A percentile compares a stretch with the other conserved stretches of the same genome.
Evolutionary conservation across 2,888 invertebrate species (phyloP).

Genomic region (Caenorhabditis sp.): DNA sequence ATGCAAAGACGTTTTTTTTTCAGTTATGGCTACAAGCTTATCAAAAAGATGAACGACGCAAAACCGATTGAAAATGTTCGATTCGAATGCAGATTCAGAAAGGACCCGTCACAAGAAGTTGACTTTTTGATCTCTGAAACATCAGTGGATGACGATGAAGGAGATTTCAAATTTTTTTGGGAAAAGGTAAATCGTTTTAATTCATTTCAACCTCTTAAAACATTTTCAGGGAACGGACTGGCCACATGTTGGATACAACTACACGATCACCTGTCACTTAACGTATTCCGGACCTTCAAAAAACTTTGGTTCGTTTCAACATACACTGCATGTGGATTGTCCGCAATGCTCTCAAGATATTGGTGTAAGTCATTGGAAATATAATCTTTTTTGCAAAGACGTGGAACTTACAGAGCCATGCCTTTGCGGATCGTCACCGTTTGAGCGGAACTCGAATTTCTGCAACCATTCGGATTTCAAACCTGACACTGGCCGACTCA

Average conservation of each 20-base stretch:
- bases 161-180: conserved; percentile 50
- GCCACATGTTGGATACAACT: conserved; percentile 58
- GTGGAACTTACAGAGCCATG: conserved; percentile 7
- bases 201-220: no score
- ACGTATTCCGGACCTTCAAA: conserved; percentile 1
- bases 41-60: conserved; percentile 24
- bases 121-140: conserved; percentile 37
- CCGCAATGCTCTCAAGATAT: conserved; percentile 28
- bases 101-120: neutral
- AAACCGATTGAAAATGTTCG: conserved; percentile 11
- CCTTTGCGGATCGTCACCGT: conserved; percentile 6
- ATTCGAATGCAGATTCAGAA: conserved; percentile 46
- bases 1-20: neutral
- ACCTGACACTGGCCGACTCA: conserved; percentile 48
- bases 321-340: conserved; percentile 49
- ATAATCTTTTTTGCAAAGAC: neutral
- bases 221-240: no score
- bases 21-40: conserved; percentile 55
- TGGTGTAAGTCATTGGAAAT: conserved; percentile 11
- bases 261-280: conserved; percentile 37
- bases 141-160: no score
- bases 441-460: neutral
- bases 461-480: conserved; percentile 15
- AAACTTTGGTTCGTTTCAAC: conserved; percentile 11
- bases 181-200: no score